Evolutionary conservation across 2,888 invertebrate species (phyloP).

Genomic region (Pammene aurita): DNA sequence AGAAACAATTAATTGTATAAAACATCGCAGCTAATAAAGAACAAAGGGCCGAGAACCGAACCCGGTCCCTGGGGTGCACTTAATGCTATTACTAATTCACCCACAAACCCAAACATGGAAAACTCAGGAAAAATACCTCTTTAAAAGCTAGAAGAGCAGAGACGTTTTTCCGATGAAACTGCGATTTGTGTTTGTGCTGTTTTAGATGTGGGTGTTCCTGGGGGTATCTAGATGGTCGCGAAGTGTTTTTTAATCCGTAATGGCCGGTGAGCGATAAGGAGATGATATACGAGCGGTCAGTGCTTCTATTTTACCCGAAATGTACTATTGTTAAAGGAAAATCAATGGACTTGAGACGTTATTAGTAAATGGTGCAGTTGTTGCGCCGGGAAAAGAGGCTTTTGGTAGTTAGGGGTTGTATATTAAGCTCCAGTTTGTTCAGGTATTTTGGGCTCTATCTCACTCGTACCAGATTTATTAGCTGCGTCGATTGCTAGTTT

Average conservation of each 20-base stretch:
- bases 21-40: slow-evolving; percentile 42
- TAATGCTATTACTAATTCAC: slow-evolving; percentile 74
- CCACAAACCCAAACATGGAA: slow-evolving; percentile 50
- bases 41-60: slow-evolving; percentile 38
- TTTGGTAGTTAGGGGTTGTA: slow-evolving; percentile 10
- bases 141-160: not conserved
- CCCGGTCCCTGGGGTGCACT: slow-evolving; percentile 67
- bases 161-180: slow-evolving; percentile 20
- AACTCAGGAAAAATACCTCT: slow-evolving; percentile 12
- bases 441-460: not conserved
- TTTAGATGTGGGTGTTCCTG: slow-evolving; percentile 39
- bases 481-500: not conserved
- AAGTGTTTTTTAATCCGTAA: slow-evolving; percentile 79
- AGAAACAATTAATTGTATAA: slow-evolving; percentile 41
- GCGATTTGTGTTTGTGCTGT: slow-evolving; percentile 29
- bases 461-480: not conserved
- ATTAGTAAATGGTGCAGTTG: not conserved
- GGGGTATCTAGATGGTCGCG: slow-evolving; percentile 67
- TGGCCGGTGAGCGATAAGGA: slow-evolving; percentile 65
- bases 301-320: slow-evolving; percentile 20
- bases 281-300: slow-evolving; percentile 65
- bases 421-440: slow-evolving; percentile 16
- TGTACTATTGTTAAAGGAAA: not conserved
- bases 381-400: not conserved
- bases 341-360: slow-evolving; percentile 7